These are phyloP conservation scores for Thaleichthys pacificus DNA, from an alignment of 2,797 vertebrate species.

Conservation along the genomic window DNA sequence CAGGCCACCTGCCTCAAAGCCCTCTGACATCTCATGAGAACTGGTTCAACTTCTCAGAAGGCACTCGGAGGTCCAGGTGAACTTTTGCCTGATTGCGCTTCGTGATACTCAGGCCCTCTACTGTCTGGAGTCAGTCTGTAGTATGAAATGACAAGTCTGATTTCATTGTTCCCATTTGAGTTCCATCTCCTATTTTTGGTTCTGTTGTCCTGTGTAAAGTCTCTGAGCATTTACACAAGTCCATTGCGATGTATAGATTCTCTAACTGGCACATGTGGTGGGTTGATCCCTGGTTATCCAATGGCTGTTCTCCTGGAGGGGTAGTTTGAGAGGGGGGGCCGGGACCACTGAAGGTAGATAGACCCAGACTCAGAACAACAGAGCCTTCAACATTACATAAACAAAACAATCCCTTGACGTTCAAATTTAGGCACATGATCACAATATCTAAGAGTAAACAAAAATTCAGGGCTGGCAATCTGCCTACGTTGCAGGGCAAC, in stretches of 20 bases:
- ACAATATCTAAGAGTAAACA: conserved; percentile 74
- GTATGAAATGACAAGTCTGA: conserved; percentile 39
- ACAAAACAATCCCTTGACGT: conserved; percentile 62
- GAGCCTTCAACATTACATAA: conserved; percentile 45
- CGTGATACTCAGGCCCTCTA: conserved; percentile 19
- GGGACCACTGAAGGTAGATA: conserved; percentile 28
- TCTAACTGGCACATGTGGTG: conserved; percentile 77
- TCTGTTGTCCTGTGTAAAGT: conserved; percentile 38
- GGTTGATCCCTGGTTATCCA: conserved; percentile 62
- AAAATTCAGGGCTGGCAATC: conserved; percentile 59
- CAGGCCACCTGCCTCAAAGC: conserved; percentile 31
- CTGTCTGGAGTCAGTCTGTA: not conserved
- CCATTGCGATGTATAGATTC: conserved; percentile 52
- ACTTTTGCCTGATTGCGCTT: conserved; percentile 21
- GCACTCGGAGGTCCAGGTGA: conserved; percentile 54
- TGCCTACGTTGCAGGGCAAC: conserved; percentile 61
- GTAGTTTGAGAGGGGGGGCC: conserved; percentile 18
- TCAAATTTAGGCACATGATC: conserved; percentile 75
- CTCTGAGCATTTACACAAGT: conserved; percentile 40
- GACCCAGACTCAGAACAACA: conserved; percentile 44
- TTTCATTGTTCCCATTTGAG: conserved; percentile 63
- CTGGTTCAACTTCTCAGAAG: conserved; percentile 55
- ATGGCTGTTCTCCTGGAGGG: conserved; percentile 68
- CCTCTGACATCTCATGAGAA: conserved; percentile 37
- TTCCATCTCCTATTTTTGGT: conserved; percentile 59